A percentile compares a stretch with the other conserved stretches of the same genome.
phyloP scores from a whole-genome alignment of 2,113 vertebrate species.

The Prunella himalayana region DNA sequence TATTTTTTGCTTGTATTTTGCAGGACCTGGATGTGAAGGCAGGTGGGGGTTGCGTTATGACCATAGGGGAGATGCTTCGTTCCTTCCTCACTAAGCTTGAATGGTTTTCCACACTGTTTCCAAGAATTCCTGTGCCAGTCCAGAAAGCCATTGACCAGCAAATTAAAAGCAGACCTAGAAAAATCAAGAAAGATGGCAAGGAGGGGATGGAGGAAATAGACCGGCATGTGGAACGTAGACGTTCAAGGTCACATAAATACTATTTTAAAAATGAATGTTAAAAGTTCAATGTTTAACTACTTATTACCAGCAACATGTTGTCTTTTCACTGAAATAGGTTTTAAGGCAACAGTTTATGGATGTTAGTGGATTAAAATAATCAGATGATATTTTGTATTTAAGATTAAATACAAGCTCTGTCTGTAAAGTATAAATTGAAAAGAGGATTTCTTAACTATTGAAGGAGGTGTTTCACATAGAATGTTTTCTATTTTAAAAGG shows the following conservation, averaged over 20 bases:
- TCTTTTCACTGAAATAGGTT: neutral
- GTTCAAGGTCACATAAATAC: conserved; percentile 78
- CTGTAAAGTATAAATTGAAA: neutral
- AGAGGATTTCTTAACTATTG: neutral
- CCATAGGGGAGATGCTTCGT: conserved; percentile 95
- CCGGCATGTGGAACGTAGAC: conserved; percentile 82
- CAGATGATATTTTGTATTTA: neutral
- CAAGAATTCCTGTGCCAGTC: conserved; percentile 96
- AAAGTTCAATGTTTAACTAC: neutral
- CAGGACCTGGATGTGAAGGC: conserved; percentile 98
- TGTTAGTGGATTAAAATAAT: neutral
- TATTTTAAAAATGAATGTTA: neutral
- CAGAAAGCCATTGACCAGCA: conserved; percentile 96
- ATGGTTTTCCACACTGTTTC: conserved; percentile 98
- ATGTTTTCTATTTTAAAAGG: conserved; percentile 65
- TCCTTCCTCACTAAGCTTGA: conserved; percentile 98
- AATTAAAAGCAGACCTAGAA: conserved; percentile 92
- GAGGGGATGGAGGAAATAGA: conserved; percentile 81
- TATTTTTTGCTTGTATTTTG: conserved; percentile 71
- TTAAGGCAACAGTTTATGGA: neutral
- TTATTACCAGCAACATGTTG: neutral
- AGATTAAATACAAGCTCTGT: neutral
- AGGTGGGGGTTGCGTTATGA: conserved; percentile 96
- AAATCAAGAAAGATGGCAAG: conserved; percentile 84
- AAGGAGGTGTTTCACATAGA: neutral